A percentile compares a stretch with the other conserved stretches of the same genome.
phyloP scores from a whole-genome alignment of 2,113 vertebrate species.

The Probosciger aterrimus region DNA sequence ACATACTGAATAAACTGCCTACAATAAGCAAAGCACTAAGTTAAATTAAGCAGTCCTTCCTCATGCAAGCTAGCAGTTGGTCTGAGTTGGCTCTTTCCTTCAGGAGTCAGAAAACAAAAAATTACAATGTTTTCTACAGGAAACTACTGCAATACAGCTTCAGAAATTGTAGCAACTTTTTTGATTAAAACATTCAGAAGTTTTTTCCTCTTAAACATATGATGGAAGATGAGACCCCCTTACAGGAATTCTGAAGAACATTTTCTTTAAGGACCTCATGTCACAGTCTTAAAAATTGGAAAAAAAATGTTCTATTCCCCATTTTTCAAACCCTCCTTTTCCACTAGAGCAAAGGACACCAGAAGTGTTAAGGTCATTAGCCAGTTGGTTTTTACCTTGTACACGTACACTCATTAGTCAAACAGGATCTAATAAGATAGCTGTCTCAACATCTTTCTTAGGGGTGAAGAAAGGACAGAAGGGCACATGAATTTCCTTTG shows the following conservation, averaged over 20 bases:
- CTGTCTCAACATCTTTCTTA: background rate
- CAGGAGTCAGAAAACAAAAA: background rate
- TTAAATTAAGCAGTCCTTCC: background rate
- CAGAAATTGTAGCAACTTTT: background rate
- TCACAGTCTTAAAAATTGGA: background rate
- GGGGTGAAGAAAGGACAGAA: background rate
- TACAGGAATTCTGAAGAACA: background rate
- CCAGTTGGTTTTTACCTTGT: background rate
- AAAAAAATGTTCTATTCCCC: background rate
- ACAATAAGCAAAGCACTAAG: background rate
- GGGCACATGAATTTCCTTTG: background rate
- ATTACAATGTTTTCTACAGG: background rate
- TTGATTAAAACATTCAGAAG: background rate
- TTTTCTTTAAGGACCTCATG: background rate
- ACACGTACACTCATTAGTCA: background rate
- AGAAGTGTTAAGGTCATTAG: constrained; percentile 24
- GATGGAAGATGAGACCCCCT: background rate
- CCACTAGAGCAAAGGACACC: background rate
- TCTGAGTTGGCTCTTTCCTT: background rate
- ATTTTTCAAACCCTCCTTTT: background rate
- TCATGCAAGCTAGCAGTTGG: background rate
- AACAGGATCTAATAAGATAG: constrained; percentile 17
- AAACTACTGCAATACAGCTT: background rate
- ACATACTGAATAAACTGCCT: background rate
- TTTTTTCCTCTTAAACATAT: background rate